Conservation (phyloP, 2,113 vertebrate genomes). For the Salvator merianae region DNA sequence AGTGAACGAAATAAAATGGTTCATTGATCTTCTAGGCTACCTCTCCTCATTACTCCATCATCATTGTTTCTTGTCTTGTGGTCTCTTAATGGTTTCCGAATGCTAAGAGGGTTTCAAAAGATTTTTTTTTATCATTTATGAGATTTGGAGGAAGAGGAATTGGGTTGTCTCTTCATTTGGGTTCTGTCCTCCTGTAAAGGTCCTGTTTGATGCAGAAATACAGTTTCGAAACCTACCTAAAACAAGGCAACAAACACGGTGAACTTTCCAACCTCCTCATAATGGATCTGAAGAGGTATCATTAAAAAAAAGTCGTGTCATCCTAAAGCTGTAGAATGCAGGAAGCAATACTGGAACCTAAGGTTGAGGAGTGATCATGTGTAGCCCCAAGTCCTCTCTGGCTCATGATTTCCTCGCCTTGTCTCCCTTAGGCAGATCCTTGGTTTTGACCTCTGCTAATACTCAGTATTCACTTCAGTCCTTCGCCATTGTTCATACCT, state of each 20-base stretch:
- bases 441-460: neutral
- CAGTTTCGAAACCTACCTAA: neutral
- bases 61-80: neutral
- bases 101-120: too few relatives aligned
- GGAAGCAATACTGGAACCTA: neutral
- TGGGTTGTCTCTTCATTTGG: too few relatives aligned
- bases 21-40: too few relatives aligned
- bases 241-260: neutral
- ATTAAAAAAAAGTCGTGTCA: neutral
- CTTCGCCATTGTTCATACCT: neutral
- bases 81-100: neutral
- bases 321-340: neutral
- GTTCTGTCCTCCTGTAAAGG: neutral
- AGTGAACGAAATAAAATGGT: too few relatives aligned
- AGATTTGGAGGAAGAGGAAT: too few relatives aligned
- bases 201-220: neutral
- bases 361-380: neutral
- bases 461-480: too few relatives aligned
- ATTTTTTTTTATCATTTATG: too few relatives aligned
- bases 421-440: neutral
- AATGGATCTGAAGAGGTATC: neutral
- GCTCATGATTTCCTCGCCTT: neutral
- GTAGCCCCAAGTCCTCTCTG: neutral
- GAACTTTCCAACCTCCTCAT: neutral
- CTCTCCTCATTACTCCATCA: too few relatives aligned